These are phyloP conservation scores for Ormyrus nitidulus DNA, from an alignment of 2,888 invertebrate genomes.

Conservation along the genomic window DNA sequence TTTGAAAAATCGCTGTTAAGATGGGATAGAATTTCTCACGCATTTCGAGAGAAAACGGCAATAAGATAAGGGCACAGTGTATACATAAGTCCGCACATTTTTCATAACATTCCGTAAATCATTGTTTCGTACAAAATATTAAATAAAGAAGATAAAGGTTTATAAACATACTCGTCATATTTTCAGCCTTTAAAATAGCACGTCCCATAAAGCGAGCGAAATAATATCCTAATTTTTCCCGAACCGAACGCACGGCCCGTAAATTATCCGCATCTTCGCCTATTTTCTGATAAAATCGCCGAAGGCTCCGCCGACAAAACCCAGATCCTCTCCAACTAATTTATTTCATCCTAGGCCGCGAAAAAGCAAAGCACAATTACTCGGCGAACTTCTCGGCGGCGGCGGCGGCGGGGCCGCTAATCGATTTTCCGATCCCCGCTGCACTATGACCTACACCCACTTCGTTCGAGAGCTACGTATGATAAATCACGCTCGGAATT, in stretches of 20 bases:
- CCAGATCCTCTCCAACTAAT: not conserved
- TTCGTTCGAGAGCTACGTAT: not conserved
- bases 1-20: too few relatives aligned
- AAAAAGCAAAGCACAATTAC: not conserved
- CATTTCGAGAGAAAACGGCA: too few relatives aligned
- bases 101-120: too few relatives aligned
- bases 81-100: too few relatives aligned
- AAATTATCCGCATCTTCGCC: slow-evolving; percentile 19
- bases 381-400: slow-evolving; percentile 28
- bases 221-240: too few relatives aligned
- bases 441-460: slow-evolving; percentile 50
- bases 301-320: not conserved
- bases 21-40: too few relatives aligned
- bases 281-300: slow-evolving; percentile 44
- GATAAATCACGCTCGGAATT: slow-evolving; percentile 38
- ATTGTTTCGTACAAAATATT: too few relatives aligned
- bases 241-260: not conserved
- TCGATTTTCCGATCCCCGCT: slow-evolving; percentile 40
- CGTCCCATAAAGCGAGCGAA: too few relatives aligned
- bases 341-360: not conserved
- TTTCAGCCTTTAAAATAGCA: too few relatives aligned
- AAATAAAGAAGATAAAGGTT: too few relatives aligned
- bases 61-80: too few relatives aligned
- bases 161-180: too few relatives aligned
- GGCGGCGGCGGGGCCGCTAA: slow-evolving; percentile 14